Evolutionary conservation across 2,113 vertebrate species (phyloP).

Genomic region (Bubo blakistoni): DNA sequence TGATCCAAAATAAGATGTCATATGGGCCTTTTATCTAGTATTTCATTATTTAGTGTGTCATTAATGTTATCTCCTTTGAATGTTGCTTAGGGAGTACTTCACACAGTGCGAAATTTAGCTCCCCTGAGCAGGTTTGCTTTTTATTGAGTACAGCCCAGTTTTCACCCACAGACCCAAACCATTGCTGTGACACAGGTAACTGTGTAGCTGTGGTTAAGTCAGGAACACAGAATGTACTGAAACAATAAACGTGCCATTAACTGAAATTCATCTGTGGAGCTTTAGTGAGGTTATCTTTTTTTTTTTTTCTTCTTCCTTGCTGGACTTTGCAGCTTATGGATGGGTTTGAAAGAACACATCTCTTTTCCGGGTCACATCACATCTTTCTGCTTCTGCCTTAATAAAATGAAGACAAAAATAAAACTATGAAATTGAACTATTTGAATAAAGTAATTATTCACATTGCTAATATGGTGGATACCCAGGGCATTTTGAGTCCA

Average conservation of each 20-base stretch:
- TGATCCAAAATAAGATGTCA: background rate
- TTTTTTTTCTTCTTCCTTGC: fast-evolving
- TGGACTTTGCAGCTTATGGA: background rate
- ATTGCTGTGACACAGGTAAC: background rate
- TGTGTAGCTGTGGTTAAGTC: background rate
- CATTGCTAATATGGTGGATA: background rate
- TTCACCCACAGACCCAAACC: fast-evolving
- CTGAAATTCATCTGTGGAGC: background rate
- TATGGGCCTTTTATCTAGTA: background rate
- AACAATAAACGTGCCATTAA: background rate
- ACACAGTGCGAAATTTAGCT: background rate
- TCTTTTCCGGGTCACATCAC: background rate
- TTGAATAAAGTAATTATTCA: background rate
- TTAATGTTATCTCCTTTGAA: background rate
- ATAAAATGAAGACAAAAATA: background rate
- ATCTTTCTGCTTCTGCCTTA: background rate
- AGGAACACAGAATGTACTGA: background rate
- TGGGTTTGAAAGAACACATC: background rate
- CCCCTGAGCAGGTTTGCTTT: background rate
- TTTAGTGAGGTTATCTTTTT: background rate
- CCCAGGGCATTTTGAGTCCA: fast-evolving
- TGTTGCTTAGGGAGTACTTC: background rate
- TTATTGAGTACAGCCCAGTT: background rate
- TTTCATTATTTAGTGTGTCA: background rate
- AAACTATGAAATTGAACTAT: background rate